Evolutionary conservation across 2,888 invertebrate species (phyloP), one percentile per base, ranked within the genome.

Genomic region (Ferdinandea cuprea): DNA sequence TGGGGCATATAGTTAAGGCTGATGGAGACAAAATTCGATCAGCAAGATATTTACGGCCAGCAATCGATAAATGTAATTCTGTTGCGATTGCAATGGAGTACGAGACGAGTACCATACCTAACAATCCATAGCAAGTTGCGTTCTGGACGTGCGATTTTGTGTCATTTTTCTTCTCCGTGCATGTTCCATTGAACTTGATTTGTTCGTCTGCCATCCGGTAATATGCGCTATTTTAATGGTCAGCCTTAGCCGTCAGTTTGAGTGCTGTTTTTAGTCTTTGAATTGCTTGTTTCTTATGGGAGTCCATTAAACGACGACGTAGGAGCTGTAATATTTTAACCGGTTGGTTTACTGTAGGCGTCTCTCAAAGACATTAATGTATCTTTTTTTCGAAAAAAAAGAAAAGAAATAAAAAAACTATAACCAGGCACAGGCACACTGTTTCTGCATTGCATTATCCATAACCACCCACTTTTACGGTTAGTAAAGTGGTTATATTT

Each of bases 101-200:
- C 35, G 35, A 35, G 3, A 35, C 35, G 25, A 25, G 2, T 25
- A 5, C 25, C 2, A 25, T 25, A 5, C 25, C 25, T 25, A 5
- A 2, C 25, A 35, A 35, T 35, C 32, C 63, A 56, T 30, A 32
- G n/a, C 50, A 46, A 42, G 48, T 44, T 40, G 28, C 44, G 13
- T 61, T 74, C 50, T 32, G 17, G 59, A 19, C 30, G 44, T 58
- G 25, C 6, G 58, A 52, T 59, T 54, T 44, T 32, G 50, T 65
- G 25, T 61, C 42, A 19, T 48, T 56, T 42, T 15, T 68, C 35
- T 59, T 42, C 17, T 52, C 3, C 40, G 21, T 15, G 42, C 68
- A 56, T 61, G 54, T 80, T 74, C 68, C 76, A 76, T 80, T 80
- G 80, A 80, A 80, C 80, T 80, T 80, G 80, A 80, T 80, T 68